These are phyloP conservation scores for Entomobrya proxima DNA, from an alignment of 2,888 invertebrate species.

Conservation along the genomic window DNA sequence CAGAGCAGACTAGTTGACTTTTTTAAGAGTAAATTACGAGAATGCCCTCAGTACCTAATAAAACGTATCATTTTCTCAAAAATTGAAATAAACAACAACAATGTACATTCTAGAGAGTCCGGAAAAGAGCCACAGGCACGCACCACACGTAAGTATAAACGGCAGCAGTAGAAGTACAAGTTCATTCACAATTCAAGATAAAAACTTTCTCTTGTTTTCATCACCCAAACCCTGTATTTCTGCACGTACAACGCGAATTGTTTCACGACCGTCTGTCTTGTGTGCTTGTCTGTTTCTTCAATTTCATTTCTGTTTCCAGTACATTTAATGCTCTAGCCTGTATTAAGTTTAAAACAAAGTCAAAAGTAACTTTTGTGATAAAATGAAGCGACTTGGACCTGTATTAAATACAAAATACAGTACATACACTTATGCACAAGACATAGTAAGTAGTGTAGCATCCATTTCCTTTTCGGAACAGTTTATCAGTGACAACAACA, in stretches of 20 bases:
- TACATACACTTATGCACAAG: neutral
- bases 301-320: neutral
- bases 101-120: neutral
- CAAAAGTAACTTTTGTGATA: neutral
- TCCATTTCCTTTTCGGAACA: too few species aligned
- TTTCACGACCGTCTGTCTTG: neutral
- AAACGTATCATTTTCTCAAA: constrained; percentile 12
- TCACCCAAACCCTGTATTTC: too few species aligned
- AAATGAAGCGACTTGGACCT: neutral
- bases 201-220: too few species aligned
- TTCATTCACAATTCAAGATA: too few species aligned
- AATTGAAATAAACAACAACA: constrained; percentile 29
- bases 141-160: neutral
- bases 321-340: neutral
- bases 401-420: neutral
- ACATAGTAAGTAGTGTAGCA: too few species aligned
- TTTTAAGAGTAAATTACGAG: neutral
- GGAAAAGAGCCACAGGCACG: constrained; percentile 2
- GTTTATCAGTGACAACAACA: neutral
- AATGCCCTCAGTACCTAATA: neutral
- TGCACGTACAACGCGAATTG: too few species aligned
- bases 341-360: neutral
- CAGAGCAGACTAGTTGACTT: neutral
- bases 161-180: neutral
- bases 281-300: neutral